Percentiles rank a stretch among this genome's conserved stretches.
These are phyloP conservation scores for Lycaon pictus DNA, from an alignment of 2,113 vertebrate genomes.

Conservation along the genomic window DNA sequence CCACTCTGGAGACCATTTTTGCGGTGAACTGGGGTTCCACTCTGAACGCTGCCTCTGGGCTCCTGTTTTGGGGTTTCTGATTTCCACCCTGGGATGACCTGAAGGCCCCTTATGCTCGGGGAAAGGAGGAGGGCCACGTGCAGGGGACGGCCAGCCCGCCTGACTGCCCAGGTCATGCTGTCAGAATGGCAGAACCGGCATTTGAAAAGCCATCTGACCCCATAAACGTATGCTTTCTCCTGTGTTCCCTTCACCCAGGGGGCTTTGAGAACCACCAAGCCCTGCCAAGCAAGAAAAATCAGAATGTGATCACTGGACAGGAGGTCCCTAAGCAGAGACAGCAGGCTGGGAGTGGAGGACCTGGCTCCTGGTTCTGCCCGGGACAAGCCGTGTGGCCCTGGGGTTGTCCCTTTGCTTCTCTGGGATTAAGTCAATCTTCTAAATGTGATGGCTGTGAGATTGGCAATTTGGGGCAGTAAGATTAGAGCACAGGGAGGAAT, in stretches of 20 bases:
- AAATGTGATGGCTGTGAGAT: neutral
- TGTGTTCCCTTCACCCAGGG: neutral
- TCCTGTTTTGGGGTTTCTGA: neutral
- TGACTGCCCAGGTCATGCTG: accelerated
- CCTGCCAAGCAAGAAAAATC: neutral
- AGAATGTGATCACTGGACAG: neutral
- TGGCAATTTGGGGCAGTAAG: accelerated
- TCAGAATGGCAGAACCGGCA: neutral
- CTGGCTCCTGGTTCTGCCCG: neutral
- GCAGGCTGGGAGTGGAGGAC: too few species aligned
- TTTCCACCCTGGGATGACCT: neutral
- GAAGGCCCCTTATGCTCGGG: neutral
- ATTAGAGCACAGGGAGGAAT: neutral
- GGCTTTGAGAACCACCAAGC: neutral
- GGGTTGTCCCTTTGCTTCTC: neutral
- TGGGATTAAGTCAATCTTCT: accelerated
- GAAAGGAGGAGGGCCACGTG: neutral
- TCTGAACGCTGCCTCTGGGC: neutral
- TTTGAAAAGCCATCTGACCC: neutral
- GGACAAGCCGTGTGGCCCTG: neutral
- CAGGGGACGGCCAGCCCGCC: neutral
- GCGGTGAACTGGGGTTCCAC: neutral
- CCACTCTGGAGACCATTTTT: neutral
- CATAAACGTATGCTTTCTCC: neutral
- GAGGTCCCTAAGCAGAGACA: neutral